A percentile compares a stretch with the other conserved stretches of the same genome.
Evolutionary conservation across 2,113 vertebrate species (phyloP).

Genomic region (Passerina amoena): DNA sequence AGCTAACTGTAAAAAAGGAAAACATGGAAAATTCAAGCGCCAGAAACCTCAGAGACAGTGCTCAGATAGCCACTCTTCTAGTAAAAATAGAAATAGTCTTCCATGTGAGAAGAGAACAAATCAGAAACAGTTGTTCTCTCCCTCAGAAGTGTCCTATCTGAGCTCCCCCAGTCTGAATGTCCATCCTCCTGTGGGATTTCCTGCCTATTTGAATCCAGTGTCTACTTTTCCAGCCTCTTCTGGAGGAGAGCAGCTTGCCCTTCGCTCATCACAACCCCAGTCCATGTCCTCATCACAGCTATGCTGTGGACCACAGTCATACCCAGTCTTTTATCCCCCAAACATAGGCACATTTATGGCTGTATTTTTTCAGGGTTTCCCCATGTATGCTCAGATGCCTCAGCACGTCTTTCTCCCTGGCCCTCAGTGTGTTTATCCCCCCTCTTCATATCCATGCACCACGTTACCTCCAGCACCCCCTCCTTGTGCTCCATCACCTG

Average conservation of each 20-base stretch:
- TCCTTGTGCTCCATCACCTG: background rate
- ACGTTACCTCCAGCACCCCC: background rate
- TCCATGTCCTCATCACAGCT: background rate
- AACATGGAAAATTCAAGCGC: constrained; percentile 72
- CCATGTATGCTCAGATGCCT: constrained; percentile 62
- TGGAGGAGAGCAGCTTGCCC: background rate
- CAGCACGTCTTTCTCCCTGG: constrained; percentile 6
- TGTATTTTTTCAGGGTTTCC: constrained; percentile 76
- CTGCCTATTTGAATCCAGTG: constrained; percentile 48
- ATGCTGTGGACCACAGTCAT: background rate
- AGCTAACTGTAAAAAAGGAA: constrained; percentile 71
- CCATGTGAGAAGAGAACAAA: background rate
- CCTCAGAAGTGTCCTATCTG: constrained; percentile 66
- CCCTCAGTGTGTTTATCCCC: constrained; percentile 23
- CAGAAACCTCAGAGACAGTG: constrained; percentile 74
- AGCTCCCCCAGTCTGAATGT: constrained; percentile 2
- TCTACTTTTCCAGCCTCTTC: constrained; percentile 31
- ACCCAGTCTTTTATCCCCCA: constrained; percentile 53
- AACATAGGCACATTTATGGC: constrained; percentile 73
- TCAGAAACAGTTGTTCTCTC: constrained; percentile 51
- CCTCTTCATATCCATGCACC: background rate
- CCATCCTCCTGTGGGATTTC: constrained; percentile 55
- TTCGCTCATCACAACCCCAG: background rate
- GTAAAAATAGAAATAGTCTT: constrained; percentile 20
- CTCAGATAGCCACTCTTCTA: constrained; percentile 59